A percentile compares a stretch with the other conserved stretches of the same genome.
Conservation (phyloP, 2,797 vertebrate genomes). For the Tarsius wallacei region DNA sequence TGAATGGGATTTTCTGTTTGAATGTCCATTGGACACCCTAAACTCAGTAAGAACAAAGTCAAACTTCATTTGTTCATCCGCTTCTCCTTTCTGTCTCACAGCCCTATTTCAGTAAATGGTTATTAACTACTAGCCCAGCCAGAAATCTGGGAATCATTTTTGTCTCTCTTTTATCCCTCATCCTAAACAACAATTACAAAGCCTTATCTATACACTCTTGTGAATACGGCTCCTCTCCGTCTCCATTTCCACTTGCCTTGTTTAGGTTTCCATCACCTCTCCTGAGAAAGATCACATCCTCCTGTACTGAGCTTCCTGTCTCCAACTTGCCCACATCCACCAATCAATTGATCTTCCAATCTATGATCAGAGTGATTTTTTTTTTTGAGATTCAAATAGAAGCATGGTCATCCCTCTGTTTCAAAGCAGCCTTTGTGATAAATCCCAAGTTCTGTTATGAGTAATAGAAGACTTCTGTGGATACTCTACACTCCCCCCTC, state of each 20-base stretch:
- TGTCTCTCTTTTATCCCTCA: not conserved
- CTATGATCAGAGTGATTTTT: not conserved
- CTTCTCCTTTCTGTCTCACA: not conserved
- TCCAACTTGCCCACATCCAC: not conserved
- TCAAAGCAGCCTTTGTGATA: conserved; percentile 6
- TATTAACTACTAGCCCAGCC: not conserved
- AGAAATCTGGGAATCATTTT: not conserved
- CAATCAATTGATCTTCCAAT: not conserved
- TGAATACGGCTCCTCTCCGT: not conserved
- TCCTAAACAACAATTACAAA: not conserved
- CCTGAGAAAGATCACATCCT: not conserved
- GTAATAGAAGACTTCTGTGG: not conserved
- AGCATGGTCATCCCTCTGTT: not conserved
- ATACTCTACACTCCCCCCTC: not conserved
- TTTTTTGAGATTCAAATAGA: conserved; percentile 18
- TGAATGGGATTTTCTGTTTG: not conserved
- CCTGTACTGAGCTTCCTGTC: not conserved
- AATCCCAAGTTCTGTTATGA: not conserved
- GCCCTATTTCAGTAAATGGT: not conserved
- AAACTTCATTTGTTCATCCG: not conserved
- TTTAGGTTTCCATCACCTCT: not conserved
- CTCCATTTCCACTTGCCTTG: not conserved
- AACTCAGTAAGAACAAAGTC: not conserved
- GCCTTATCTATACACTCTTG: not conserved
- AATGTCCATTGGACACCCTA: not conserved